Conservation (phyloP, 2,888 invertebrate species). For the Meliscaeva auricollis region DNA sequence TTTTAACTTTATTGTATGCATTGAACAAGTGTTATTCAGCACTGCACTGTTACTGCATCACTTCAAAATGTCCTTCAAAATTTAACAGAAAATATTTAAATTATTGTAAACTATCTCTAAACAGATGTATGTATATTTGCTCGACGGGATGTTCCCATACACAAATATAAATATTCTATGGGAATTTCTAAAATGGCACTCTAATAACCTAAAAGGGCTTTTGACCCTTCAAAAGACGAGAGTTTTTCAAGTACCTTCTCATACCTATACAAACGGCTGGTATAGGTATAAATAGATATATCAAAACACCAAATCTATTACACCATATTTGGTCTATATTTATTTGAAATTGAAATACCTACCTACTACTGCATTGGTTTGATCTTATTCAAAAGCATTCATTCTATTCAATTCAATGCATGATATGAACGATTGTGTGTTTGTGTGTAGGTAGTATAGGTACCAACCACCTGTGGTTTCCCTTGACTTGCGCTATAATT, state of each 20-base stretch:
- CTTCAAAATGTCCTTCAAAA: neutral
- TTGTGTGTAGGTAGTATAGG: neutral
- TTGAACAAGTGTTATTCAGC: too few relatives aligned
- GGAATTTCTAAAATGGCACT: neutral
- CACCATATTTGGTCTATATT: constrained; percentile 14
- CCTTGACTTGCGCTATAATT: constrained; percentile 36
- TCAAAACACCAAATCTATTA: neutral
- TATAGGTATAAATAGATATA: neutral
- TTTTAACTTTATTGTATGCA: too few relatives aligned
- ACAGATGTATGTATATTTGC: neutral
- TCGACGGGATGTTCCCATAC: neutral
- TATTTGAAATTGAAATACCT: constrained; percentile 19
- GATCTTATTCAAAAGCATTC: constrained; percentile 10
- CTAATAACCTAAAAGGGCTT: constrained; percentile 22
- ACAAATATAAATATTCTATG: neutral
- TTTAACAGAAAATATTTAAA: neutral
- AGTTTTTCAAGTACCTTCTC: neutral
- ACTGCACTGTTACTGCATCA: constrained; percentile 1
- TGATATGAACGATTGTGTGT: neutral
- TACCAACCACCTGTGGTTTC: constrained; percentile 40
- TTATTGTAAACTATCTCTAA: neutral
- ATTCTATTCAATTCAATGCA: neutral
- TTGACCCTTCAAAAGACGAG: constrained; percentile 16
- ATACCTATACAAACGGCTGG: neutral
- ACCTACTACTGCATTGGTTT: constrained; percentile 44